Conservation (phyloP, 2,888 invertebrate species). For the Dynastes grantii region DNA sequence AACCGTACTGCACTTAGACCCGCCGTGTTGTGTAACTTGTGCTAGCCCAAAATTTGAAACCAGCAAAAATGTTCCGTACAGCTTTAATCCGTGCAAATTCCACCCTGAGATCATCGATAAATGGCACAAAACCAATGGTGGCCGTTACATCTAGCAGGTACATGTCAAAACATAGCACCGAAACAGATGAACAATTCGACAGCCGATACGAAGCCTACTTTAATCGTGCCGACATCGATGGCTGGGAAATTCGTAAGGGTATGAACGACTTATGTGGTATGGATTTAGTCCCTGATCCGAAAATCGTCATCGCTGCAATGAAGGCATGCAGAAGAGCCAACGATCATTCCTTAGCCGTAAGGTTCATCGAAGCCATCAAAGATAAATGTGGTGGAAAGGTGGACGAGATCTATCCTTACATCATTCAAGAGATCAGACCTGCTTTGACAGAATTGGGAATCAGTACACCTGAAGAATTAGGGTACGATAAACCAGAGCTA, state of each 20-base stretch:
- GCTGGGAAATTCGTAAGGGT: slow-evolving; percentile 94
- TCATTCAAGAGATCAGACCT: slow-evolving; percentile 92
- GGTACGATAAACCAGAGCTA: slow-evolving; percentile 97
- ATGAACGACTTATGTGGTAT: slow-evolving; percentile 91
- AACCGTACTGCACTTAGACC: neutral
- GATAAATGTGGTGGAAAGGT: slow-evolving; percentile 87
- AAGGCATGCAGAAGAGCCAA: slow-evolving; percentile 94
- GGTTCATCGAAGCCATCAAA: slow-evolving; percentile 94
- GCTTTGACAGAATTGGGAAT: slow-evolving; percentile 95
- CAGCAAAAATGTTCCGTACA: slow-evolving; percentile 72
- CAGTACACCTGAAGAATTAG: slow-evolving; percentile 94
- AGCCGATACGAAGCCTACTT: slow-evolving; percentile 87
- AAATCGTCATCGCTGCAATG: slow-evolving; percentile 88
- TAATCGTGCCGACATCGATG: slow-evolving; percentile 90
- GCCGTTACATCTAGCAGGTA: slow-evolving; percentile 56
- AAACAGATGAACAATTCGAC: slow-evolving; percentile 91
- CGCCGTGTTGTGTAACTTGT: slow-evolving; percentile 44
- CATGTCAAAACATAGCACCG: slow-evolving; percentile 72
- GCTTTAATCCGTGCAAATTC: slow-evolving; percentile 70
- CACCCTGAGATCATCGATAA: slow-evolving; percentile 65
- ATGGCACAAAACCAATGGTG: slow-evolving; percentile 59
- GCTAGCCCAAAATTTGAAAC: neutral
- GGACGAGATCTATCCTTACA: slow-evolving; percentile 88
- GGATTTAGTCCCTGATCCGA: slow-evolving; percentile 95
- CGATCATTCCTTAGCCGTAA: slow-evolving; percentile 92